These are phyloP conservation scores for Molanna angustata DNA, from an alignment of 2,888 invertebrate species.

Conservation along the genomic window DNA sequence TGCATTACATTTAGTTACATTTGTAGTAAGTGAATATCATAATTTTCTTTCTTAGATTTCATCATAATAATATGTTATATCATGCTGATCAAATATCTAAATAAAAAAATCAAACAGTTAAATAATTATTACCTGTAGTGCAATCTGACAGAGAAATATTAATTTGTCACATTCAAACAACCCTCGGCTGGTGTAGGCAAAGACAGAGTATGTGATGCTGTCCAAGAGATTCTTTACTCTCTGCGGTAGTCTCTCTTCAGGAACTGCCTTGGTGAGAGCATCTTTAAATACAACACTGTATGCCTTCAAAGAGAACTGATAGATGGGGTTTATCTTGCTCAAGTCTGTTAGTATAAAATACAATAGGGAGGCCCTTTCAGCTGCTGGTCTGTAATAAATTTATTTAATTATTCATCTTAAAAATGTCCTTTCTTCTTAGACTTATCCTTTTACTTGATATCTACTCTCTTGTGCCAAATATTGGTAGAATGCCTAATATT, in stretches of 20 bases:
- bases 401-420: too few species aligned
- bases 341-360: slow-evolving; percentile 94
- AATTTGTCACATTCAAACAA: slow-evolving; percentile 90
- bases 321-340: slow-evolving; percentile 89
- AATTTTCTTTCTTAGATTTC: too few species aligned
- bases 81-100: too few species aligned
- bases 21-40: too few species aligned
- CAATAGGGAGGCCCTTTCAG: slow-evolving; percentile 80
- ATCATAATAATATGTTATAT: too few species aligned
- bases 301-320: slow-evolving; percentile 93
- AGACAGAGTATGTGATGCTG: slow-evolving; percentile 83
- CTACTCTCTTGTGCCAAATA: too few species aligned
- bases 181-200: slow-evolving; percentile 84
- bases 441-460: too few species aligned
- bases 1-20: too few species aligned
- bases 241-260: slow-evolving; percentile 65
- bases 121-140: slow-evolving; percentile 76
- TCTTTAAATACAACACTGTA: slow-evolving; percentile 90
- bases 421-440: too few species aligned
- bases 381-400: slow-evolving; percentile 71
- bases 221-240: slow-evolving; percentile 79
- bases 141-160: slow-evolving; percentile 84
- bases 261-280: slow-evolving; percentile 68
- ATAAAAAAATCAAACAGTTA: too few species aligned
- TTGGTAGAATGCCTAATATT: too few species aligned